Conservation (phyloP, 2,888 invertebrate genomes). For the Drosophila helvetica region DNA sequence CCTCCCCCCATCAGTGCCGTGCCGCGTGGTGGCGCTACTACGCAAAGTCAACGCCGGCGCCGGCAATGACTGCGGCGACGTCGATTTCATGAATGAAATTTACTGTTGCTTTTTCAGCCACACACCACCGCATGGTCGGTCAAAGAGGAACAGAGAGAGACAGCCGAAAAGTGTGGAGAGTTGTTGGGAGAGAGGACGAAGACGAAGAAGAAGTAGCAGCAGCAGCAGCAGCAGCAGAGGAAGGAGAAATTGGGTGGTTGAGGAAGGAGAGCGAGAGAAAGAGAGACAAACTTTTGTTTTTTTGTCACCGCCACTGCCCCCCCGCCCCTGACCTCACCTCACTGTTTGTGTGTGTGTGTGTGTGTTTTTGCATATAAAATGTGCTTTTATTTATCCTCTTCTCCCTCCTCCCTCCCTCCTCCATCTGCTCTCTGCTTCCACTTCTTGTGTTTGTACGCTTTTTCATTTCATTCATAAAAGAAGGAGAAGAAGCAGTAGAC, state of each 20-base stretch:
- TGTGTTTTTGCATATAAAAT: slow-evolving; percentile 56
- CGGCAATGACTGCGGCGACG: slow-evolving; percentile 21
- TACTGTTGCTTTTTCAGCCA: slow-evolving; percentile 48
- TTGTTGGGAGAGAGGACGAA: not conserved
- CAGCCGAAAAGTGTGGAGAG: not conserved
- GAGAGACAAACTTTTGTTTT: slow-evolving; percentile 49
- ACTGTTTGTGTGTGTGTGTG: slow-evolving; percentile 32
- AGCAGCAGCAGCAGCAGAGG: slow-evolving; percentile 1
- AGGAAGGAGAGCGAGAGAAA: not conserved
- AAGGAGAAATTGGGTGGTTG: not conserved
- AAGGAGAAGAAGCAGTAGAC: slow-evolving; percentile 37
- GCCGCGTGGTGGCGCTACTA: not conserved
- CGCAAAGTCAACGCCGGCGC: not conserved
- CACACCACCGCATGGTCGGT: not conserved
- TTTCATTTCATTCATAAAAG: slow-evolving; percentile 66
- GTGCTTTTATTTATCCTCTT: slow-evolving; percentile 19
- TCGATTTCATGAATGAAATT: slow-evolving; percentile 69
- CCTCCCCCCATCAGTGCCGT: too few species aligned
- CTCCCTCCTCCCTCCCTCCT: not conserved
- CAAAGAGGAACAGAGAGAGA: not conserved
- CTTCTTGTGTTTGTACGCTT: slow-evolving; percentile 36
- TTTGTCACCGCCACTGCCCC: slow-evolving; percentile 32
- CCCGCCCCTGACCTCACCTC: not conserved
- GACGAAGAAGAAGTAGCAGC: not conserved
- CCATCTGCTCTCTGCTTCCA: not conserved